Evolutionary conservation across 2,113 vertebrate genomes (phyloP).

Genomic region (Corvus cornix): DNA sequence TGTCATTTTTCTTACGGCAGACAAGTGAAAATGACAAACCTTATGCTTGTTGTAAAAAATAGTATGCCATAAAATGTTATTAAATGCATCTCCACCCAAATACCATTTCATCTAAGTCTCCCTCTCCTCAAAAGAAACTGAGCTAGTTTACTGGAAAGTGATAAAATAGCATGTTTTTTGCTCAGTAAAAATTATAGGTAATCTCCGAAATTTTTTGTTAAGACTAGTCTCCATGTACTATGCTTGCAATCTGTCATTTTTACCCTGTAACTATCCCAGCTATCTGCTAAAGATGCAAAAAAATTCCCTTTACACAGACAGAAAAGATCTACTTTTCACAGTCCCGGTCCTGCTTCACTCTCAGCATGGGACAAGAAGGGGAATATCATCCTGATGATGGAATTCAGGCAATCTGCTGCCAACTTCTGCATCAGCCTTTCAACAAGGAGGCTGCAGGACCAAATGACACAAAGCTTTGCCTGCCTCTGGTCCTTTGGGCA

Average conservation of each 20-base stretch:
- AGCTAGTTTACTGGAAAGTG: neutral
- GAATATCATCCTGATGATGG: neutral
- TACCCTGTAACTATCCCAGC: neutral
- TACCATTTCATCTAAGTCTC: neutral
- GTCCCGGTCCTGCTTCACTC: neutral
- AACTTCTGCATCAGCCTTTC: neutral
- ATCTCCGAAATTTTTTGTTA: conserved; percentile 9
- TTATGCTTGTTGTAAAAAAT: conserved; percentile 22
- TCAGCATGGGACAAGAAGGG: neutral
- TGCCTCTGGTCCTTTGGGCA: neutral
- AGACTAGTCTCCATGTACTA: neutral
- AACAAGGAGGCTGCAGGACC: neutral
- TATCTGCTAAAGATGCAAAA: neutral
- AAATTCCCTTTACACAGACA: neutral
- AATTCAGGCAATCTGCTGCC: neutral
- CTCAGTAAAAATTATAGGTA: conserved; percentile 17
- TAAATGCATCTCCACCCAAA: conserved; percentile 7
- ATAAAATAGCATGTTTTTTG: conserved; percentile 14
- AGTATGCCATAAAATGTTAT: neutral
- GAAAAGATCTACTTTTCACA: neutral
- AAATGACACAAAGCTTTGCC: neutral
- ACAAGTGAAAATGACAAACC: conserved; percentile 11
- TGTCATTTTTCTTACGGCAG: neutral
- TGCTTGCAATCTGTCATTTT: conserved; percentile 1
- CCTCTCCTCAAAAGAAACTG: neutral